Percentiles rank a stretch among this genome's conserved stretches.
phyloP scores from a whole-genome alignment of 1,140 invertebrate genomes.

The Leguminivora glycinivorella region DNA sequence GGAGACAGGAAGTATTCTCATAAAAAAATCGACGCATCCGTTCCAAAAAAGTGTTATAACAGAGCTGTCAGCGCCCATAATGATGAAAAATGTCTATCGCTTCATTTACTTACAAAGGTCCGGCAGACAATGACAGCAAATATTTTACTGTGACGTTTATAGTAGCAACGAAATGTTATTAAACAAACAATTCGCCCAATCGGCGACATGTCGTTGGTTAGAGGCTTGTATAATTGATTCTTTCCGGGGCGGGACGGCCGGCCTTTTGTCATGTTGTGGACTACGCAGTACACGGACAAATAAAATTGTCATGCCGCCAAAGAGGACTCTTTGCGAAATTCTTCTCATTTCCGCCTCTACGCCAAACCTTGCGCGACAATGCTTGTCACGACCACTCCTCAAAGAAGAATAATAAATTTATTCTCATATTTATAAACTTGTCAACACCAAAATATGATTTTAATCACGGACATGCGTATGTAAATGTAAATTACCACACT shows the following conservation, averaged over 20 bases:
- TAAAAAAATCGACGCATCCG: constrained; percentile 67
- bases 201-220: constrained; percentile 61
- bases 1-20: constrained; percentile 55
- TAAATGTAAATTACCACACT: too few species aligned
- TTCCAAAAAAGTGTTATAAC: constrained; percentile 54
- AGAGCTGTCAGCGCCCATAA: constrained; percentile 39
- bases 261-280: constrained; percentile 55
- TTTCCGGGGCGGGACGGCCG: constrained; percentile 66
- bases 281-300: constrained; percentile 59
- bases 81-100: constrained; percentile 47
- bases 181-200: constrained; percentile 78
- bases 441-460: constrained; percentile 45
- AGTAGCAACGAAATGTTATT: constrained; percentile 72
- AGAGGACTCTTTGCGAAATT: constrained; percentile 66
- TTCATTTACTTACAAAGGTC: constrained; percentile 55
- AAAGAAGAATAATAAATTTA: constrained; percentile 69
- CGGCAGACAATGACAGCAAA: constrained; percentile 59
- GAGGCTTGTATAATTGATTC: constrained; percentile 75
- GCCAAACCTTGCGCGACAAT: constrained; percentile 66
- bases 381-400: constrained; percentile 54
- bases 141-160: constrained; percentile 69
- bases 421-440: constrained; percentile 74
- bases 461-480: too few species aligned
- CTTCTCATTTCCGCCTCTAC: constrained; percentile 72
- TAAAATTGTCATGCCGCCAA: constrained; percentile 68